Percentiles rank a stretch among this genome's conserved stretches.
Conservation (phyloP, 2,113 vertebrate species). For the Muntiacus muntjak region DNA sequence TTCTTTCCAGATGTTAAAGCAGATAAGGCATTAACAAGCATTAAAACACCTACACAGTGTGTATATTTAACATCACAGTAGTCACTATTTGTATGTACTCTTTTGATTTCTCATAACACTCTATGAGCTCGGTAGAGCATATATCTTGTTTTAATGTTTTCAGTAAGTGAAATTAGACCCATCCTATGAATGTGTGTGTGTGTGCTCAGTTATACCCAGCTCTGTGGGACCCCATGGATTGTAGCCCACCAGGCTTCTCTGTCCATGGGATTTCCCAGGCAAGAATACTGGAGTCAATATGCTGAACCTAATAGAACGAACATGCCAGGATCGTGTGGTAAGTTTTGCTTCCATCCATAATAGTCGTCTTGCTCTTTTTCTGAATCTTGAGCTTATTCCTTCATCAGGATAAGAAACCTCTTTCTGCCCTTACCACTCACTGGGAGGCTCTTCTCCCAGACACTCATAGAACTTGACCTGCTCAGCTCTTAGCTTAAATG, state of each 20-base stretch:
- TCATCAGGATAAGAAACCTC: neutral
- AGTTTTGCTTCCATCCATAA: neutral
- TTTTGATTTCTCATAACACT: neutral
- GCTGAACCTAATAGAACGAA: neutral
- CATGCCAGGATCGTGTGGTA: neutral
- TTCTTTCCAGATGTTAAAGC: neutral
- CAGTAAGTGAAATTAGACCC: neutral
- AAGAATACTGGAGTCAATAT: neutral
- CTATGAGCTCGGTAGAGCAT: neutral
- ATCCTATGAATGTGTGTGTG: neutral
- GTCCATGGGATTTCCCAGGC: neutral
- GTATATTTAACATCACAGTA: neutral
- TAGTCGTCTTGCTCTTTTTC: neutral
- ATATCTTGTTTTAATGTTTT: neutral
- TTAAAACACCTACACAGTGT: neutral
- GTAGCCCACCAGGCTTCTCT: neutral
- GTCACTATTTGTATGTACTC: neutral
- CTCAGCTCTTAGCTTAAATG: neutral
- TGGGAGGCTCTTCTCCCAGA: neutral
- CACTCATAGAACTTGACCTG: neutral
- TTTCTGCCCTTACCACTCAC: neutral
- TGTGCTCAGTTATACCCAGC: neutral
- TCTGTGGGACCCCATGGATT: neutral
- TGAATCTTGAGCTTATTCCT: neutral
- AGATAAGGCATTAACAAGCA: slow-evolving; percentile 16